Conservation (phyloP, 2,113 vertebrate species). For the Lampris megalopsis region DNA sequence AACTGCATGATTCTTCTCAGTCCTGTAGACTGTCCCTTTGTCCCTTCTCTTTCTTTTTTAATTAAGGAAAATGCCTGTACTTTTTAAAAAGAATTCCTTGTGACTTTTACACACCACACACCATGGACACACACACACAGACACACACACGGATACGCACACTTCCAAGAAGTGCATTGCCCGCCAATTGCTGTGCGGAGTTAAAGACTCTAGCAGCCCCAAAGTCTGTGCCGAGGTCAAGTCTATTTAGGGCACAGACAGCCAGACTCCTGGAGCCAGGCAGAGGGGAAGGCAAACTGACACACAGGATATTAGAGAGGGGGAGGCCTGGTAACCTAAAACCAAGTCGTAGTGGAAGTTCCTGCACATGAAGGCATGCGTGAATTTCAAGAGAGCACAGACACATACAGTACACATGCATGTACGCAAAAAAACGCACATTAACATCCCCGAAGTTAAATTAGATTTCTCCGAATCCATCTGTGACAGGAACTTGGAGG, state of each 20-base stretch:
- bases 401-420: constrained; percentile 8
- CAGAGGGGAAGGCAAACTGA: constrained; percentile 61
- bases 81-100: neutral
- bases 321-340: constrained; percentile 69
- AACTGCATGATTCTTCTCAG: neutral
- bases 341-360: constrained; percentile 68
- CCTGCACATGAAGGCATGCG: constrained; percentile 55
- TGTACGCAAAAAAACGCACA: constrained; percentile 20
- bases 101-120: neutral
- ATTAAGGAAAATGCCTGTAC: neutral
- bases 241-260: constrained; percentile 83
- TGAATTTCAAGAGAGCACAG: constrained; percentile 26
- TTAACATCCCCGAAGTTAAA: constrained; percentile 49
- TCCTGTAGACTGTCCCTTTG: neutral
- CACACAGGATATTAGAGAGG: constrained; percentile 50
- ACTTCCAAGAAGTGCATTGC: constrained; percentile 23
- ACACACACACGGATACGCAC: neutral
- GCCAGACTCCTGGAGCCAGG: constrained; percentile 76
- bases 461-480: constrained; percentile 71
- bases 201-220: constrained; percentile 67
- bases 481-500: constrained; percentile 60
- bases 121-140: neutral
- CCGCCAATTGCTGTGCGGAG: constrained; percentile 32
- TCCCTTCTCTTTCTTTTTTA: neutral
- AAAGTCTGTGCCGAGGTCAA: constrained; percentile 78